Evolutionary conservation across 64 coral and sea anemone species (phyloP).

Genomic region (Cladopsammia gracilis): DNA sequence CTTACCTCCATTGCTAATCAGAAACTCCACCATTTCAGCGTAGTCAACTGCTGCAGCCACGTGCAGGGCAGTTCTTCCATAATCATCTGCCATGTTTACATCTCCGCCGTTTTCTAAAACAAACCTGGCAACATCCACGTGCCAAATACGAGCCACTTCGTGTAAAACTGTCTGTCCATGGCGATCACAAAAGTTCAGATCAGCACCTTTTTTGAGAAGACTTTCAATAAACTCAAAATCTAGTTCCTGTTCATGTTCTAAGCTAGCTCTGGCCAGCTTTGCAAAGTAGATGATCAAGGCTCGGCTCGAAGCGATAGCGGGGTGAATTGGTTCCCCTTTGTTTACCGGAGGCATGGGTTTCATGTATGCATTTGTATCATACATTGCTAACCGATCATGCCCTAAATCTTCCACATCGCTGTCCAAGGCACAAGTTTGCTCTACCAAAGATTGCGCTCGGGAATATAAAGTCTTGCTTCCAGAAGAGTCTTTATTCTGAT

Average conservation of each 20-base stretch:
- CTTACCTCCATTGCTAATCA: slow-evolving; percentile 82
- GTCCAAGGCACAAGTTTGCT: slow-evolving; percentile 70
- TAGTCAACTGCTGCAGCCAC: slow-evolving; percentile 96
- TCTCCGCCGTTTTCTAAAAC: slow-evolving; percentile 91
- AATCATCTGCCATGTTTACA: slow-evolving; percentile 86
- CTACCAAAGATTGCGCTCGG: background rate
- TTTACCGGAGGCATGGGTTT: slow-evolving; percentile 63
- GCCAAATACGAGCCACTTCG: slow-evolving; percentile 95
- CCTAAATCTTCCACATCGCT: slow-evolving; percentile 91
- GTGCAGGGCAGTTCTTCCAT: slow-evolving; percentile 90
- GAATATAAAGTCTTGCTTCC: background rate
- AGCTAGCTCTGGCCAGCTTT: slow-evolving; percentile 76
- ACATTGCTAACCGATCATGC: slow-evolving; percentile 48
- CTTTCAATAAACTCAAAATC: slow-evolving; percentile 91
- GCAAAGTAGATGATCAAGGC: slow-evolving; percentile 98
- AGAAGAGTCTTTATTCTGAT: background rate
- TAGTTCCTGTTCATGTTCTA: slow-evolving; percentile 70
- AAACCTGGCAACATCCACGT: slow-evolving; percentile 92
- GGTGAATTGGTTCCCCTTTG: slow-evolving; percentile 23
- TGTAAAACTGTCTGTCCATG: slow-evolving; percentile 94
- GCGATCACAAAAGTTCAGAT: slow-evolving; percentile 92
- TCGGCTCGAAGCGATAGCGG: slow-evolving; percentile 74
- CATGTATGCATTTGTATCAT: slow-evolving; percentile 74
- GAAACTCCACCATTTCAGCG: slow-evolving; percentile 96
- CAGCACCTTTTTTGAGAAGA: slow-evolving; percentile 77